Evolutionary conservation across 64 coral and sea anemone genomes (phyloP).

Genomic region (Orbicella faveolata): DNA sequence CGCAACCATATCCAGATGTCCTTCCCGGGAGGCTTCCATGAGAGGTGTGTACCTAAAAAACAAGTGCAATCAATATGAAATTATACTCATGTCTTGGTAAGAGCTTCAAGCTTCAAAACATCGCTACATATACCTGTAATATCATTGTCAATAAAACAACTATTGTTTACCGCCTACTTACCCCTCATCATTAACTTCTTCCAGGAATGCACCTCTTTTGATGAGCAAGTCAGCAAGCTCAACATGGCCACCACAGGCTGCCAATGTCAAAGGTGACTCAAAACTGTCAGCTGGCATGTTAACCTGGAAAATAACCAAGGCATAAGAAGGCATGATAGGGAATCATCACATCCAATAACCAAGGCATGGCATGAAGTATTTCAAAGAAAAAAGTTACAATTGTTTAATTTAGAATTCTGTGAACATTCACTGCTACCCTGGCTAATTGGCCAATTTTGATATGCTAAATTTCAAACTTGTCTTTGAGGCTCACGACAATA

Average conservation of each 20-base stretch:
- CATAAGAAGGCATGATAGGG: background rate
- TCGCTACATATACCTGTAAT: no score
- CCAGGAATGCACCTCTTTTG: constrained; percentile 91
- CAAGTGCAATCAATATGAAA: no score
- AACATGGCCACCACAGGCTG: constrained; percentile 98
- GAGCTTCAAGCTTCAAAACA: no score
- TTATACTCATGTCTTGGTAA: no score
- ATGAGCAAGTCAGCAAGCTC: constrained; percentile 93
- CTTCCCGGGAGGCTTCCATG: constrained; percentile 96
- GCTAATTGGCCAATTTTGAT: background rate
- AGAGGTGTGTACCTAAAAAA: constrained; percentile 88
- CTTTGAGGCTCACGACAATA: no score
- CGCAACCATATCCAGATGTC: constrained; percentile 96
- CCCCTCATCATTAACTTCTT: constrained; percentile 99
- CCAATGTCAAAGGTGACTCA: constrained; percentile 95
- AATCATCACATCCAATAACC: background rate
- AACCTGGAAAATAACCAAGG: constrained; percentile 42
- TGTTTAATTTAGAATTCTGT: no score
- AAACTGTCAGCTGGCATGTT: constrained; percentile 99
- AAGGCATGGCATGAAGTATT: background rate
- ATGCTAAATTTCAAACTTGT: no score
- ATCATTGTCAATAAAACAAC: background rate
- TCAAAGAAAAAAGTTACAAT: background rate
- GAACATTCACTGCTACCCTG: background rate
- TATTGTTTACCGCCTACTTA: constrained; percentile 17